A percentile compares a stretch with the other conserved stretches of the same genome.
Conservation (phyloP, 2,888 invertebrate species). For the Cheilosia pagana region DNA sequence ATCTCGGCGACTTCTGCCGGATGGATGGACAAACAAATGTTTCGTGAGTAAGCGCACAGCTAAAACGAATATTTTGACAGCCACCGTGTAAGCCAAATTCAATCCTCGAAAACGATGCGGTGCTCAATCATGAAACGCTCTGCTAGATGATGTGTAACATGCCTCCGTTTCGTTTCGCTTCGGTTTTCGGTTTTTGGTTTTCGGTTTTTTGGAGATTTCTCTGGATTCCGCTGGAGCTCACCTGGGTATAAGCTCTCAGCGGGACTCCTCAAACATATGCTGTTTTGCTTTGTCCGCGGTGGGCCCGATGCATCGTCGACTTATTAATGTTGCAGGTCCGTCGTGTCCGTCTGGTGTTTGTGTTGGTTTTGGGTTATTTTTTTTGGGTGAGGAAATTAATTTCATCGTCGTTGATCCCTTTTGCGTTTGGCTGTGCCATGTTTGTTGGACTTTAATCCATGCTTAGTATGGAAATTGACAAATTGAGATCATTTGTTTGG, state of each 20-base stretch:
- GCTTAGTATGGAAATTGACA: conserved; percentile 79
- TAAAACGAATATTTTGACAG: conserved; percentile 73
- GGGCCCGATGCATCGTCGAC: conserved; percentile 34
- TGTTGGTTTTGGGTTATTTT: conserved; percentile 64
- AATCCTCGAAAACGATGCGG: conserved; percentile 62
- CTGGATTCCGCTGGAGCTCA: conserved; percentile 33
- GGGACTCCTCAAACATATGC: conserved; percentile 74
- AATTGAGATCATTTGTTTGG: conserved; percentile 82
- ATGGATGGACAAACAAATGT: conserved; percentile 61
- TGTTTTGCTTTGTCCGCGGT: conserved; percentile 37
- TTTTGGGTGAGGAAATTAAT: conserved; percentile 72
- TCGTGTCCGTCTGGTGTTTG: conserved; percentile 19
- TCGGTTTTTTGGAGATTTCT: conserved; percentile 21
- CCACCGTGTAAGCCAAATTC: conserved; percentile 72
- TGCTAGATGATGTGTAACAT: conserved; percentile 74
- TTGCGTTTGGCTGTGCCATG: conserved; percentile 23
- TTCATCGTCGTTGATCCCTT: conserved; percentile 68
- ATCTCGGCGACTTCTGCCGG: conserved; percentile 62
- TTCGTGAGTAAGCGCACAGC: conserved; percentile 34
- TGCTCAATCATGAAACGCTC: conserved; percentile 53
- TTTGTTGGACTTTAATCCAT: conserved; percentile 62
- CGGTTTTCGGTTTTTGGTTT: conserved; percentile 7
- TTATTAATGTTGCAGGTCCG: conserved; percentile 50
- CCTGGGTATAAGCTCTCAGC: conserved; percentile 70
- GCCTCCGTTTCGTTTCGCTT: conserved; percentile 72